These are phyloP conservation scores for Hermetia illucens DNA, from an alignment of 1,140 invertebrate genomes.

Conservation along the genomic window DNA sequence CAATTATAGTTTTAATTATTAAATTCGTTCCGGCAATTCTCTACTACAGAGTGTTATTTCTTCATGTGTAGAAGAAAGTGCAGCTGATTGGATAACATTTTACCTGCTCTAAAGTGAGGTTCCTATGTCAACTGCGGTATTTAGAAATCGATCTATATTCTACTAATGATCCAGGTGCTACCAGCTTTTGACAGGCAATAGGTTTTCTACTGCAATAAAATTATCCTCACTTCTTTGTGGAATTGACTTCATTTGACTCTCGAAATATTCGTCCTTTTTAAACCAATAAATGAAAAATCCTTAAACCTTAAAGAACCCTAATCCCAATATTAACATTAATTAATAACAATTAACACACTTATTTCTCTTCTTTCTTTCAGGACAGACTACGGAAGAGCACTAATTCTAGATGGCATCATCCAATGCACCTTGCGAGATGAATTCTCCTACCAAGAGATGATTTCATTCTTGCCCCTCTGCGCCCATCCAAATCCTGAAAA, in stretches of 20 bases:
- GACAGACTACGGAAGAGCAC: slow-evolving; percentile 70
- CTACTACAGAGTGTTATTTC: too few relatives aligned
- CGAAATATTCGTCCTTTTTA: slow-evolving; percentile 8
- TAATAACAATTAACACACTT: background rate
- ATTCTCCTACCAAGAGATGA: slow-evolving; percentile 98
- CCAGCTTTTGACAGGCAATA: too few relatives aligned
- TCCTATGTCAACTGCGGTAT: too few relatives aligned
- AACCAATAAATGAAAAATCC: too few relatives aligned
- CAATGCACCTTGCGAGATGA: slow-evolving; percentile 95
- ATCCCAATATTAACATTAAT: slow-evolving; percentile 1
- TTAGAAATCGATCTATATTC: too few relatives aligned
- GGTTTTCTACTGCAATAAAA: too few relatives aligned
- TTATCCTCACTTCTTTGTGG: background rate
- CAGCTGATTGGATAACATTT: too few relatives aligned
- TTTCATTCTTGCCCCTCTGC: slow-evolving; percentile 84
- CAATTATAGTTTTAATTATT: too few relatives aligned
- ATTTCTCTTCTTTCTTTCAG: slow-evolving; percentile 34
- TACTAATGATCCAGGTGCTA: too few relatives aligned
- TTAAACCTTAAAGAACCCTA: background rate
- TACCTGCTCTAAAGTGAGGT: too few relatives aligned
- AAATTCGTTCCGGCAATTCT: too few relatives aligned
- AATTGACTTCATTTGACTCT: background rate
- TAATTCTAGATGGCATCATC: slow-evolving; percentile 92
- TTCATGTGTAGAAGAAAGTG: too few relatives aligned
- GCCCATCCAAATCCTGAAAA: slow-evolving; percentile 82